Percentiles rank a stretch among this genome's conserved stretches.
Evolutionary conservation across 92 coral and sea anemone genomes (phyloP).

Genomic region (Hydrozoanthus gracilis): DNA sequence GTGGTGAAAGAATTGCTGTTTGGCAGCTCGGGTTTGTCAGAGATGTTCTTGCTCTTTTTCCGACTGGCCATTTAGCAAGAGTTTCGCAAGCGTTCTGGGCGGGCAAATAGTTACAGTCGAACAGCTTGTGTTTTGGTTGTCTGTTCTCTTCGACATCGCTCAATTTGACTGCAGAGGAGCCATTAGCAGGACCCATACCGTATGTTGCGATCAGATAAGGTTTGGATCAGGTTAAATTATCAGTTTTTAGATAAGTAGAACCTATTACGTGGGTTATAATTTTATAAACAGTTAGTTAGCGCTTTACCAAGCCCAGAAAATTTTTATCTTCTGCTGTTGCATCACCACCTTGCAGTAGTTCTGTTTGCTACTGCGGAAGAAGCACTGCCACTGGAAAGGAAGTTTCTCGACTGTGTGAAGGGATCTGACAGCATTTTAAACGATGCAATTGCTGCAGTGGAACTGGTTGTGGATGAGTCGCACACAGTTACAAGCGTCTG

Average conservation of each 20-base stretch:
- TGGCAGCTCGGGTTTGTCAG: conserved; percentile 28
- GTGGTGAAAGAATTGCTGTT: conserved; percentile 35
- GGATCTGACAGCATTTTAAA: conserved; percentile 24
- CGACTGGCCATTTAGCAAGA: conserved; percentile 29
- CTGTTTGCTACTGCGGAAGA: conserved; percentile 38
- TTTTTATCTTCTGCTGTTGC: conserved; percentile 23
- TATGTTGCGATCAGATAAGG: too few species aligned
- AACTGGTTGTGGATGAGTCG: conserved; percentile 21
- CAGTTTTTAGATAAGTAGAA: conserved; percentile 9
- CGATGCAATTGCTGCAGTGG: conserved; percentile 41
- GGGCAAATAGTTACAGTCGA: too few species aligned
- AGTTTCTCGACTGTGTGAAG: conserved; percentile 40
- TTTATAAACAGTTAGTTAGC: conserved; percentile 29
- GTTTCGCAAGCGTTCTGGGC: conserved; percentile 27
- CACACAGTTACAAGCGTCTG: conserved; percentile 21
- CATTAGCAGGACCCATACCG: background rate
- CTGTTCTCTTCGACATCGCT: conserved; percentile 19
- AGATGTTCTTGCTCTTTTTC: conserved; percentile 26
- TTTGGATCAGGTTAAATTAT: background rate
- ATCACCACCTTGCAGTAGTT: conserved; percentile 24
- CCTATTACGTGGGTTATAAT: conserved; percentile 22
- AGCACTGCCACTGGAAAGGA: conserved; percentile 29
- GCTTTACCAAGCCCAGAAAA: conserved; percentile 21
- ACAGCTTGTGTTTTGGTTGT: conserved; percentile 36
- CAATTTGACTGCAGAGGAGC: conserved; percentile 28